phyloP scores from a whole-genome alignment of 2,888 invertebrate species.

The Sinhomidia bicolor region DNA sequence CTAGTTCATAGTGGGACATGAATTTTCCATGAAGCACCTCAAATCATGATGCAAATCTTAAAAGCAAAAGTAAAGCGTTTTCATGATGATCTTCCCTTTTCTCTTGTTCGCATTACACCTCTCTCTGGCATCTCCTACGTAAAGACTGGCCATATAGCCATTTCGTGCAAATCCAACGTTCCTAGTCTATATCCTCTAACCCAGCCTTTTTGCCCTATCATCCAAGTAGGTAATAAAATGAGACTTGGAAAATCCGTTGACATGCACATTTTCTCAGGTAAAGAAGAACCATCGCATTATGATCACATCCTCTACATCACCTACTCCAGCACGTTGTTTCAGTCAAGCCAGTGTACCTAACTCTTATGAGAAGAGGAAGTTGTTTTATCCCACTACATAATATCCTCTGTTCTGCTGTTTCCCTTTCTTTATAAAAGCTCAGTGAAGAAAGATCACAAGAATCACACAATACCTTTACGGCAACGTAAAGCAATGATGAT shows the following conservation, averaged over 20 bases:
- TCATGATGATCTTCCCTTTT: background rate
- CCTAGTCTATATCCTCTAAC: background rate
- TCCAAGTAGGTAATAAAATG: background rate
- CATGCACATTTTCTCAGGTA: conserved; percentile 28
- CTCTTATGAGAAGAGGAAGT: background rate
- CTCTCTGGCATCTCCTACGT: too few species aligned
- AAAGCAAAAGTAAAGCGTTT: background rate
- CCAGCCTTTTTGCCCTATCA: background rate
- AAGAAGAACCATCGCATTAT: conserved; percentile 1
- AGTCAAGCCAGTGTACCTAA: conserved; percentile 10
- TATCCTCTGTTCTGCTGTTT: too few species aligned
- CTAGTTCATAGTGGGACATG: background rate
- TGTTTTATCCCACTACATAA: background rate
- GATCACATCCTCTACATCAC: background rate
- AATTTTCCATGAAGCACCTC: background rate
- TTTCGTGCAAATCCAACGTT: background rate
- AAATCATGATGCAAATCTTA: conserved; percentile 18
- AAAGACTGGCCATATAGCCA: background rate
- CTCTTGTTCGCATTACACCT: background rate
- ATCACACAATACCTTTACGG: too few species aligned
- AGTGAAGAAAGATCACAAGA: too few species aligned
- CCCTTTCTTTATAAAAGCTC: too few species aligned
- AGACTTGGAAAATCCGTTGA: background rate
- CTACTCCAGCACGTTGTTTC: conserved; percentile 13
- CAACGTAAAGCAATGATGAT: too few species aligned